Evolutionary conservation across 2,888 invertebrate genomes (phyloP).

Genomic region (Drosophila antonietae): DNA sequence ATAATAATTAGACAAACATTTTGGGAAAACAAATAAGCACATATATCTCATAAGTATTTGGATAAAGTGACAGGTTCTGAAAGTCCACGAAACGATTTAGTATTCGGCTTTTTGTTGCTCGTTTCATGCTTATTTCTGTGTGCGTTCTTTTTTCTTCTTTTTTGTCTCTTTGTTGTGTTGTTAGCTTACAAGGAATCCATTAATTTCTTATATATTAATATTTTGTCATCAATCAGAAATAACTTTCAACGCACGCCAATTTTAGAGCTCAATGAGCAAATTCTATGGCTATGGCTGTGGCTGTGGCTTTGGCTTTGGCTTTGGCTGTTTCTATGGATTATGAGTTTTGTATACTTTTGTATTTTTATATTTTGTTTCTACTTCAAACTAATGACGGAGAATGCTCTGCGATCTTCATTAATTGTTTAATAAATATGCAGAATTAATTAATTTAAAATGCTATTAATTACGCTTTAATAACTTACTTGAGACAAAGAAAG

Average conservation of each 20-base stretch:
- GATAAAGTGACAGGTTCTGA: slow-evolving; percentile 49
- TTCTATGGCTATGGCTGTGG: slow-evolving; percentile 3
- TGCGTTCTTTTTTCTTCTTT: not conserved
- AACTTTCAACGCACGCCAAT: slow-evolving; percentile 75
- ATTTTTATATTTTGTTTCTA: slow-evolving; percentile 31
- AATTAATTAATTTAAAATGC: slow-evolving; percentile 78
- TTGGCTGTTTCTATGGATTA: not conserved
- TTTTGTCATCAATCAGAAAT: slow-evolving; percentile 80
- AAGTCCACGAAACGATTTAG: slow-evolving; percentile 53
- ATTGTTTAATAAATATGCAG: slow-evolving; percentile 79
- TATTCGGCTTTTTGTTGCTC: slow-evolving; percentile 22
- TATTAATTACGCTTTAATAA: slow-evolving; percentile 77
- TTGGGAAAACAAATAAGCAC: slow-evolving; percentile 58
- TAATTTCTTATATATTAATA: slow-evolving; percentile 65
- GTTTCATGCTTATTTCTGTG: slow-evolving; percentile 48
- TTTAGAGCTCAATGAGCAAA: slow-evolving; percentile 62
- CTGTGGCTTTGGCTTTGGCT: not conserved
- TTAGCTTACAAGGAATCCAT: slow-evolving; percentile 75
- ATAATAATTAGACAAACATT: slow-evolving; percentile 63
- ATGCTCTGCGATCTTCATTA: slow-evolving; percentile 70
- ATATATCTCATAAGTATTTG: slow-evolving; percentile 44
- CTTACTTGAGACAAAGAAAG: slow-evolving; percentile 71
- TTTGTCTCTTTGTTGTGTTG: slow-evolving; percentile 25
- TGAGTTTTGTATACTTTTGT: slow-evolving; percentile 13
- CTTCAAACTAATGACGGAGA: slow-evolving; percentile 56